Conservation (phyloP, 2,888 invertebrate genomes). For the Idaea straminata region DNA sequence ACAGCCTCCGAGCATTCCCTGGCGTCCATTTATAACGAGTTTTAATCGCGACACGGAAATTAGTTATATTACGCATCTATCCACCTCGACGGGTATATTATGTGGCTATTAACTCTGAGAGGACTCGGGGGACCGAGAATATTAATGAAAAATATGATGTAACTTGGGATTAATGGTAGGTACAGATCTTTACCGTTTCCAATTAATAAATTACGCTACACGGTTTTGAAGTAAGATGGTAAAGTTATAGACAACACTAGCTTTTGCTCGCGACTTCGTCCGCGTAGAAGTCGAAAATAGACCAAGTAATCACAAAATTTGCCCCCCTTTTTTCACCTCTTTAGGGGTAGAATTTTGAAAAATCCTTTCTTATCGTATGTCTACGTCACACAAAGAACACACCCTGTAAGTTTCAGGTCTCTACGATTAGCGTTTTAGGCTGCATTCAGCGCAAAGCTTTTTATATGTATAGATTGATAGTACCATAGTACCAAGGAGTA, state of each 20-base stretch:
- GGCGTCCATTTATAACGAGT: conserved; percentile 61
- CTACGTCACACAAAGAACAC: conserved; percentile 15
- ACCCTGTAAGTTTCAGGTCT: conserved; percentile 15
- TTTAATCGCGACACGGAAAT: conserved; percentile 65
- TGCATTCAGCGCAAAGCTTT: too few species aligned
- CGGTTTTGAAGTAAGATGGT: conserved; percentile 17
- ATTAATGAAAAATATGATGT: conserved; percentile 34
- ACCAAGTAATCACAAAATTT: too few species aligned
- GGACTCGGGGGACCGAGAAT: conserved; percentile 36
- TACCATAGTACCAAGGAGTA: conserved; percentile 13
- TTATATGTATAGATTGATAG: too few species aligned
- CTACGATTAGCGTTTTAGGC: too few species aligned
- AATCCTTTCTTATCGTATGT: too few species aligned
- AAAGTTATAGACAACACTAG: conserved; percentile 22
- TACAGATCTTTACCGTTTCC: conserved; percentile 20
- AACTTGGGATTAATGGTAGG: not conserved
- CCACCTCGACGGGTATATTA: conserved; percentile 45
- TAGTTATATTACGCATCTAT: conserved; percentile 58
- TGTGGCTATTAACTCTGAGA: conserved; percentile 52
- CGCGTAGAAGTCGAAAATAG: too few species aligned
- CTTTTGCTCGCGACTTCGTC: too few species aligned
- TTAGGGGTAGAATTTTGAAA: too few species aligned
- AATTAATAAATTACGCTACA: conserved; percentile 31
- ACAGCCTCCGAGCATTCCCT: conserved; percentile 48
- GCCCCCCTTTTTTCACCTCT: too few species aligned